Base-by-base conservation (phyloP, 2,113 vertebrate species). In the Clarias magur region DNA sequence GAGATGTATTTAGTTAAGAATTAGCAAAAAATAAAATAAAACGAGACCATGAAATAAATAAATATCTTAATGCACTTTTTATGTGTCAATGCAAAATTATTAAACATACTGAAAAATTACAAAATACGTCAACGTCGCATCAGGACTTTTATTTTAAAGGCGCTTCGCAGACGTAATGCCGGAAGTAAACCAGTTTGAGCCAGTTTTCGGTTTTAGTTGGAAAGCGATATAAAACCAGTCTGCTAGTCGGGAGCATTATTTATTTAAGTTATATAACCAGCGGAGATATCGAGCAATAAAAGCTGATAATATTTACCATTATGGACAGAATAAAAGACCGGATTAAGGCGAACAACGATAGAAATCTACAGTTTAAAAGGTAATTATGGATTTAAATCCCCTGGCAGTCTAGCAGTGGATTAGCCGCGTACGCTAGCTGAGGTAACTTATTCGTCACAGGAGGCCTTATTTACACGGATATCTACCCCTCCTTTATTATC, bases 151-250 rank as follows among this genome's bases (percentile, higher is more conserved):
- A 75, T 38, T 87, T 65, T 76, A 70, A 83, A 76, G 73, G 56
- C 38, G 59, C 9, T 0, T 3, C 25, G 17, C 6, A 17, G 10
- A 11, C 3, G 27, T 67, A 5, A 27, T 4, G 5, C 5, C 13
- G 68, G 70, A 82, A 82, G 56, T 34, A 34, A 78, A 83, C 86
- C 70, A 65, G 86, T 87, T 87, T 42, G n/a, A 87, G 59, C 86
- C 80, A 38, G 86, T 76, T 83, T 34, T 19, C 25, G 23, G 53
- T 27, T 9, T 54, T 12, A 30, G 30, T 15, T 11, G 9, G 10
- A 62, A 3, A 34, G 25, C 72, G 25, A 54, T 42, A 48, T 42
- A 48, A 54, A 21, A 25, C 17, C 16, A n/a, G 5, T 21, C 2
- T 2, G 62, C 9, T 56, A 13, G 38, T 54, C 42, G 13, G 21